Evolutionary conservation across 2,888 invertebrate genomes (phyloP), one percentile per base, ranked within the genome.

Genomic region (Alloscopus bannaensis): DNA sequence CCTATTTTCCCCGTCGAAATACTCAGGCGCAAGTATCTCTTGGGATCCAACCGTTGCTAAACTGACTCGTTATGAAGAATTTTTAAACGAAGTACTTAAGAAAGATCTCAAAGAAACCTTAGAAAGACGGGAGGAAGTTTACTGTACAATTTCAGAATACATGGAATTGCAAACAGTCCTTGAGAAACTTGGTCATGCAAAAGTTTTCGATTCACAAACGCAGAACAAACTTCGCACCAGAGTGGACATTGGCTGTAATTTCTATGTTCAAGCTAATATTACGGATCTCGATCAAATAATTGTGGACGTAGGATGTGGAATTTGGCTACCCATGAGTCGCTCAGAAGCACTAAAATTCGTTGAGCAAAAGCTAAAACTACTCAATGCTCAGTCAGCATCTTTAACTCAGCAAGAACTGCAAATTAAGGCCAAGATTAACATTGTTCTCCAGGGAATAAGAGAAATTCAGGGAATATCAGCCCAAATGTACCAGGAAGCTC

Each of bases 201-300:
- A 75, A 36, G 59, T 31, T 20, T 73, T 64, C 62, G 75, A 75
- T 2, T 24, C 75, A 24, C 31, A 57, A 11, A n/a, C 75, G 0
- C 90, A 91, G 3, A 89, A 89, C 80, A 91, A 91, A 29, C 89
- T 93, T 64, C 93, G 93, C 86, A 93, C 93, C 0, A 91, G 93
- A 88, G 91, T 96, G 28, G 94, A 96, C 87, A 89, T 96, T 31
- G 96, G 96, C n/a, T 93, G 93, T 85, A 94, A 93, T 87, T 93
- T 95, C 84, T 96, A 94, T 86, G 92, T 94, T 87, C 93, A 95
- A 88, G 94, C 94, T 0, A 89, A 92, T 70, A 92, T 95, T 66
- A 89, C 90, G 65, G 92, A 94, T 87, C 89, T 92, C 0, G 91
- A 92, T 0, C 90, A 88, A 47, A 91, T 96, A 65, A 89, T 93